These are phyloP conservation scores for Anneissia japonica DNA, from an alignment of 35 echinoderm and acorn worm genomes.

Conservation along the genomic window DNA sequence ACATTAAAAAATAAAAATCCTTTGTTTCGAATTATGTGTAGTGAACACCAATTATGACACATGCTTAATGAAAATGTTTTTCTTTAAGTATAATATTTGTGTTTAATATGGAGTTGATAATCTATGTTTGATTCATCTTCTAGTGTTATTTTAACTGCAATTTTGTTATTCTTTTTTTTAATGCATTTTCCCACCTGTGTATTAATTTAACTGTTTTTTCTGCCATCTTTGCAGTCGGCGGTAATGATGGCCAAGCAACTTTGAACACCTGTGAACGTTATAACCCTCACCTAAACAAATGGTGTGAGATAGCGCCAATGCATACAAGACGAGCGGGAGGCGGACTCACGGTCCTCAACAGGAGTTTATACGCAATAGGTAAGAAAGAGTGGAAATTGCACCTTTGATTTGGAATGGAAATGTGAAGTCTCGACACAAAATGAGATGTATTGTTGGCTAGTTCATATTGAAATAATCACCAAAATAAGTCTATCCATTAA, in stretches of 20 bases:
- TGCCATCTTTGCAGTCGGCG: conserved; percentile 75
- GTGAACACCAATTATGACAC: no score
- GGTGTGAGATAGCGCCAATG: conserved; percentile 66
- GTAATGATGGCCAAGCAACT: conserved; percentile 88
- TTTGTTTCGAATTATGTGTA: no score
- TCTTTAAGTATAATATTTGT: no score
- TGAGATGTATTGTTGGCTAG: not conserved
- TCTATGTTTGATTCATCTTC: no score
- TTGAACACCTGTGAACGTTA: conserved; percentile 85
- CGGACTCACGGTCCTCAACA: conserved; percentile 60
- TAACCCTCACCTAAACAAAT: conserved; percentile 92
- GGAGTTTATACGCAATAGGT: conserved; percentile 86
- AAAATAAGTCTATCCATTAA: no score
- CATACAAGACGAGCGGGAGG: conserved; percentile 86
- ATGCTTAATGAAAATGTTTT: no score
- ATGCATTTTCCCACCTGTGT: no score
- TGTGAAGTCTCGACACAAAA: not conserved
- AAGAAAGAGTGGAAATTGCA: not conserved
- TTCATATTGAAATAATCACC: no score
- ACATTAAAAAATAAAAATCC: no score
- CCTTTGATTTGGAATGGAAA: not conserved
- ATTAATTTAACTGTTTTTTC: no score
- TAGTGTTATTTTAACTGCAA: no score
- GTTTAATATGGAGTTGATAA: not conserved
- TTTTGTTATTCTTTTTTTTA: no score